These are phyloP conservation scores for Drosophila trichaetosa DNA, from an alignment of 2,888 invertebrate genomes.

Conservation along the genomic window DNA sequence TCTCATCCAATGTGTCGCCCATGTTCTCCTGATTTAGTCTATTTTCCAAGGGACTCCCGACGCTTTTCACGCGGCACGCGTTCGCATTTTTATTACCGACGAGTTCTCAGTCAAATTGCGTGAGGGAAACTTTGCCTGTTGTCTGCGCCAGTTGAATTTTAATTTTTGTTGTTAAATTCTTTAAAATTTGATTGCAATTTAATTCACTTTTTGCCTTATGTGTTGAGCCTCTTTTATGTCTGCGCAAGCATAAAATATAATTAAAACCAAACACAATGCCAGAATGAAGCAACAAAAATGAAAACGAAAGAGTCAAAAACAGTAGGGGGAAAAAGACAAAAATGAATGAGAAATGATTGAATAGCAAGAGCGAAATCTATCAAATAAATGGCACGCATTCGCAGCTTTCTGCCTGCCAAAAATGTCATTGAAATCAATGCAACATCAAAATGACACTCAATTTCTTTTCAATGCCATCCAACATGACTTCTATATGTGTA, in stretches of 20 bases:
- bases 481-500: constrained; percentile 23
- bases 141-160: constrained; percentile 40
- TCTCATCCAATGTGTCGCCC: constrained; percentile 79
- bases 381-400: constrained; percentile 44
- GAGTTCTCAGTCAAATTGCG: neutral
- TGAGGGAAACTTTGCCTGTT: constrained; percentile 36
- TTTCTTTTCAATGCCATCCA: constrained; percentile 40
- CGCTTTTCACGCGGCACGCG: constrained; percentile 9
- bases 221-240: constrained; percentile 35
- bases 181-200: constrained; percentile 45
- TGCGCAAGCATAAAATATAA: constrained; percentile 48
- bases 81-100: constrained; percentile 37
- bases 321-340: neutral
- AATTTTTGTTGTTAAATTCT: constrained; percentile 17
- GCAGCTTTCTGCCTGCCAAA: constrained; percentile 35
- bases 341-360: neutral
- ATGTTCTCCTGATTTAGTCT: constrained; percentile 50
- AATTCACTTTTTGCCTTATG: constrained; percentile 42
- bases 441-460: constrained; percentile 25
- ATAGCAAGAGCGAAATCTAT: neutral
- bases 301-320: constrained; percentile 21
- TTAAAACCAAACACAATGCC: constrained; percentile 47
- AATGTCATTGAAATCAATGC: constrained; percentile 22
- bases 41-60: neutral
- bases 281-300: constrained; percentile 28